Evolutionary conservation across 64 coral and sea anemone genomes (phyloP).

Genomic region (Acropora tenuis): DNA sequence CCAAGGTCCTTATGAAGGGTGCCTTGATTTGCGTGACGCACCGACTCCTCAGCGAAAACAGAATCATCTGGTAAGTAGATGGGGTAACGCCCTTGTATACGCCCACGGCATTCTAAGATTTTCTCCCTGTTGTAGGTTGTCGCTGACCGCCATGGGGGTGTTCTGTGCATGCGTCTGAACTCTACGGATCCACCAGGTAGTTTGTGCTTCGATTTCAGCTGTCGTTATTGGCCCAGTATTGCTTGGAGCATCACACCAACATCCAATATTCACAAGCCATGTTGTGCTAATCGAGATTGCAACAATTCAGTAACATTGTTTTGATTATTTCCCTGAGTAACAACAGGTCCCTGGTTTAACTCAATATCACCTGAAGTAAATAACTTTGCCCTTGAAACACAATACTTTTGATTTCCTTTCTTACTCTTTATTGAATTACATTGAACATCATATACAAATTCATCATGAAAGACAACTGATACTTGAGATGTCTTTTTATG

Average conservation of each 20-base stretch:
- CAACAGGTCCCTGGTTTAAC: too few species aligned
- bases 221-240: slow-evolving; percentile 36
- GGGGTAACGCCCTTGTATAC: slow-evolving; percentile 17
- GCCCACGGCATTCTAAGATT: slow-evolving; percentile 28
- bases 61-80: slow-evolving; percentile 52
- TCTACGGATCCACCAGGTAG: background rate
- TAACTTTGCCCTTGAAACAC: too few species aligned
- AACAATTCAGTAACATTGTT: too few species aligned
- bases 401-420: too few species aligned
- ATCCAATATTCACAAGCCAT: too few species aligned
- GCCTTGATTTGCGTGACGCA: background rate
- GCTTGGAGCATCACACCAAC: background rate
- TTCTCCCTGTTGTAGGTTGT: slow-evolving; percentile 23
- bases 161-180: background rate
- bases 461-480: too few species aligned
- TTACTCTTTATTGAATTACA: too few species aligned
- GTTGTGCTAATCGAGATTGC: too few species aligned
- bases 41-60: slow-evolving; percentile 2
- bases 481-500: too few species aligned
- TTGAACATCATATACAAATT: too few species aligned
- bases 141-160: background rate
- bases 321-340: too few species aligned
- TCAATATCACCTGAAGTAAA: too few species aligned
- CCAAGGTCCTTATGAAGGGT: slow-evolving; percentile 56
- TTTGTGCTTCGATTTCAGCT: background rate